Evolutionary conservation across 92 coral and sea anemone species (phyloP).

Genomic region (Parazoanthus darwini): DNA sequence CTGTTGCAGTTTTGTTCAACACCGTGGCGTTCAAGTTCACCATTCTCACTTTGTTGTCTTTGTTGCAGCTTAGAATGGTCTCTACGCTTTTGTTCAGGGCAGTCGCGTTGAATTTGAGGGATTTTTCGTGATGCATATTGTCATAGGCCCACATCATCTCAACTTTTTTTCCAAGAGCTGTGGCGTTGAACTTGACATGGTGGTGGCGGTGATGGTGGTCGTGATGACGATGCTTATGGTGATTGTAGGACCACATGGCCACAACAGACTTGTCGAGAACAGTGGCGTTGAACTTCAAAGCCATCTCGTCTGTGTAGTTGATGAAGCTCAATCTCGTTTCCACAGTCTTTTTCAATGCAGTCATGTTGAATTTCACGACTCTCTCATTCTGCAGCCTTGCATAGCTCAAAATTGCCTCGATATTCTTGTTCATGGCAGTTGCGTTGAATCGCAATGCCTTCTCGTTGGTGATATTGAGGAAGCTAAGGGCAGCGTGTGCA

Average conservation of each 20-base stretch:
- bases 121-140: constrained; percentile 46
- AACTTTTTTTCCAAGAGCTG: constrained; percentile 66
- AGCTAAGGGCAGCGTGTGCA: constrained; percentile 64
- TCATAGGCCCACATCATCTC: constrained; percentile 58
- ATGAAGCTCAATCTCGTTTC: constrained; percentile 61
- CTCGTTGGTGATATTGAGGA: constrained; percentile 60
- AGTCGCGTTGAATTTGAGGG: constrained; percentile 74
- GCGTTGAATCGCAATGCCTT: constrained; percentile 74
- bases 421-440: constrained; percentile 53
- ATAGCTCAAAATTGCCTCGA: constrained; percentile 67
- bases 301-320: constrained; percentile 57
- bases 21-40: constrained; percentile 66
- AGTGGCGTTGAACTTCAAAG: constrained; percentile 76
- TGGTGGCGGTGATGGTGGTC: constrained; percentile 57
- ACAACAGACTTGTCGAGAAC: constrained; percentile 67
- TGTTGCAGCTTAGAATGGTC: constrained; percentile 56
- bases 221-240: constrained; percentile 57
- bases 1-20: constrained; percentile 58
- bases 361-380: constrained; percentile 65
- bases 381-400: constrained; percentile 56
- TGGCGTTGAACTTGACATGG: constrained; percentile 63
- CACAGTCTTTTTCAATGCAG: constrained; percentile 59
- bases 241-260: constrained; percentile 72
- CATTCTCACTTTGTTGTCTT: constrained; percentile 48
- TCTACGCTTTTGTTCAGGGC: constrained; percentile 65